Evolutionary conservation across 2,888 invertebrate species (phyloP).

Genomic region (Ptilodon capucinus): DNA sequence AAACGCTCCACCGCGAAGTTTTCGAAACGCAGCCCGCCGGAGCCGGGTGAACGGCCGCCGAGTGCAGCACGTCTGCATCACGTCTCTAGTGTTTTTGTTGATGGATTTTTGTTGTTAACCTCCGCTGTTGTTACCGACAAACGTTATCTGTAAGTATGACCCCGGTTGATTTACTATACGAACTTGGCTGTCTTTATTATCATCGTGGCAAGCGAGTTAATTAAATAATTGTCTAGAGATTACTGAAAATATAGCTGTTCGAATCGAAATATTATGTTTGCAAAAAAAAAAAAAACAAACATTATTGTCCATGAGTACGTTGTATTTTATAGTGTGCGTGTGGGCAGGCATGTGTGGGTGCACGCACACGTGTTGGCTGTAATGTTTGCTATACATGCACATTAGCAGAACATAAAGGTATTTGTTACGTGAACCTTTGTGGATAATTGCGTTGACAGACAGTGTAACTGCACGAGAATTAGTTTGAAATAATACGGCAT

Average conservation of each 20-base stretch:
- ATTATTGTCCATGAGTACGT: constrained; percentile 23
- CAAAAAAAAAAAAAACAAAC: constrained; percentile 39
- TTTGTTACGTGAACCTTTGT: constrained; percentile 43
- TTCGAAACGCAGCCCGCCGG: constrained; percentile 77
- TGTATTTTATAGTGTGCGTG: constrained; percentile 2
- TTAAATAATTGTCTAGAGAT: constrained; percentile 8
- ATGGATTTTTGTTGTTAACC: constrained; percentile 78
- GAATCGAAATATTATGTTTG: constrained; percentile 11
- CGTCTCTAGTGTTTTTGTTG: constrained; percentile 78
- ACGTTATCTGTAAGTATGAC: constrained; percentile 82
- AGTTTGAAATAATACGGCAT: not conserved
- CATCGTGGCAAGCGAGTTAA: constrained; percentile 22
- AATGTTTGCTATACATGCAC: constrained; percentile 34
- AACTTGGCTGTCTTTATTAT: constrained; percentile 59
- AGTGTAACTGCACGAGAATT: constrained; percentile 3
- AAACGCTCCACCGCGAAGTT: constrained; percentile 77
- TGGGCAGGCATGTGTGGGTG: constrained; percentile 2
- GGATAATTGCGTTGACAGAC: constrained; percentile 34
- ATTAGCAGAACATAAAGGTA: constrained; percentile 39
- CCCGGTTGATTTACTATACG: constrained; percentile 74
- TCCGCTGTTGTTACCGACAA: constrained; percentile 61
- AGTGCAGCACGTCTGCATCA: constrained; percentile 73
- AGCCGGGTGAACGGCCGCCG: constrained; percentile 79
- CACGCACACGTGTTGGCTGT: constrained; percentile 24
- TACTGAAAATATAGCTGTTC: constrained; percentile 9